phyloP scores from a whole-genome alignment of 2,888 invertebrate species.

The Pristionchus entomophagus region DNA sequence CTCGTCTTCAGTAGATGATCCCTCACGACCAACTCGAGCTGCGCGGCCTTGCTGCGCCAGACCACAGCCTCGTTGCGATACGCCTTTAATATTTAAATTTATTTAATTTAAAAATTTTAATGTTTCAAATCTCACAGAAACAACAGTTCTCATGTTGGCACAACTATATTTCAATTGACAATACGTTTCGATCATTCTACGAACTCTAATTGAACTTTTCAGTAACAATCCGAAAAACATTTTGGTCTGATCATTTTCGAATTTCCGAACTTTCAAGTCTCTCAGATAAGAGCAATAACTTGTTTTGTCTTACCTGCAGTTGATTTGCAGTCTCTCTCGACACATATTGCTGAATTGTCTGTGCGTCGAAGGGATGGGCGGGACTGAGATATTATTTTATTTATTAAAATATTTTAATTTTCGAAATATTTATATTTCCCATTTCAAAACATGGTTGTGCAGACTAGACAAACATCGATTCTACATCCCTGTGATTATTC shows the following conservation, averaged over 20 bases:
- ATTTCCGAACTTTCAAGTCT: too few relatives aligned
- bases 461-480: too few relatives aligned
- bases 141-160: too few relatives aligned
- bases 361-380: slow-evolving; percentile 36
- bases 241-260: too few relatives aligned
- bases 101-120: background rate
- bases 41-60: slow-evolving; percentile 75
- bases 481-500: too few relatives aligned
- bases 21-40: slow-evolving; percentile 72
- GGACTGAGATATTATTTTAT: background rate
- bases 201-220: too few relatives aligned
- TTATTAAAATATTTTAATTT: background rate
- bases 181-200: background rate
- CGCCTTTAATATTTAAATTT: slow-evolving; percentile 60
- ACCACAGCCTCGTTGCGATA: slow-evolving; percentile 74
- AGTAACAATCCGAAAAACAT: too few relatives aligned
- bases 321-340: slow-evolving; percentile 52
- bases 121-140: background rate
- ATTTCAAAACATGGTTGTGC: too few relatives aligned
- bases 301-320: slow-evolving; percentile 47
- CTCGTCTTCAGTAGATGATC: slow-evolving; percentile 66
- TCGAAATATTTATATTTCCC: too few relatives aligned
- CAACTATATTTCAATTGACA: too few relatives aligned
- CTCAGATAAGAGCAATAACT: too few relatives aligned
- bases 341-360: slow-evolving; percentile 47